Evolutionary conservation across 2,797 vertebrate genomes (phyloP), one percentile per base, ranked within the genome.

Genomic region (Bufotes viridis): DNA sequence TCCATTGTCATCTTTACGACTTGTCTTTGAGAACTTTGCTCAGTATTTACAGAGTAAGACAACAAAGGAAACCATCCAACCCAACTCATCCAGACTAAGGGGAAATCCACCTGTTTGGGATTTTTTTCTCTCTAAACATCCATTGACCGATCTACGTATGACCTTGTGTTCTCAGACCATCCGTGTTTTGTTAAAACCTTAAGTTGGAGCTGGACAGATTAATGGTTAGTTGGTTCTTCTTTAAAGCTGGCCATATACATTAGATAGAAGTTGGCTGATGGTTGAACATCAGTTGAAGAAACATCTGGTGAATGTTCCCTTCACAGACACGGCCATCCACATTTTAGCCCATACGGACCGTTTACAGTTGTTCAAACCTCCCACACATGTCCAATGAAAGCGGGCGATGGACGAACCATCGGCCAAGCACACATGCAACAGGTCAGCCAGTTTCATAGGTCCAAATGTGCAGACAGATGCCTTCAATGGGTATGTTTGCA

Each of bases 51-150:
- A 65, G 2, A 9, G 42, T 7, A 55, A n/a, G 5, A 20, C n/a
- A 42, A 65, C 9, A 53, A 65, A 67, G 81, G 63, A 69, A 82
- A 82, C 42, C 63, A 82, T 63, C 81, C 81, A 55, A 12, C 7
- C 65, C 42, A 42, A 82, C 49, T 63, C 81, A 26, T 12, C 4
- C 69, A 11, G 49, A 7, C 3, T 17, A 82, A 15, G 80, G 81
- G 81, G 22, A 82, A 82, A 65, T 67, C 81, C 63, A 51, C 42
- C 42, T n/a, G 20, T 76, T 53, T 7, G 22, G 74, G 34, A 51
- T 12, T 75, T 53, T 53, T 20, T 24, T 67, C 49, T 49, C 53
- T n/a, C 74, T 55, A 53, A 76, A n/a, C 15, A 34, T 34, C 29
- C 29, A 34, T 34, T 34, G 3, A 34, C 29, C 29, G 29, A 34